Percentiles rank a stretch among this genome's conserved stretches.
Conservation (phyloP, 2,113 vertebrate genomes). For the Oncorhynchus tshawytscha region DNA sequence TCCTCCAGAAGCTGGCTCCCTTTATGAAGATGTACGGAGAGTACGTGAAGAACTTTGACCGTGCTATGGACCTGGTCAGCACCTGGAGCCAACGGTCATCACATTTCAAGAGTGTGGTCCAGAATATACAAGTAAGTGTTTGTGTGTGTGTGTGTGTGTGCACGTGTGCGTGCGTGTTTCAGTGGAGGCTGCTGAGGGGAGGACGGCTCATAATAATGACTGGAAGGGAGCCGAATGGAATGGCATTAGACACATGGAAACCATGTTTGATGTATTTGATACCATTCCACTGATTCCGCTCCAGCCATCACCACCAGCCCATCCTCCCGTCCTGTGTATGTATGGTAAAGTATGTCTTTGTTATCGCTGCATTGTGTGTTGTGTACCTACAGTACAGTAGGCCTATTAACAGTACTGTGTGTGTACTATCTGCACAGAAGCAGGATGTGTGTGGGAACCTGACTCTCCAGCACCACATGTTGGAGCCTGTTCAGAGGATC, state of each 20-base stretch:
- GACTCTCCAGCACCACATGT: slow-evolving; percentile 96
- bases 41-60: slow-evolving; percentile 97
- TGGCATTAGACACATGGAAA: too few relatives aligned
- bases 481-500: slow-evolving; percentile 95
- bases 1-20: slow-evolving; percentile 94
- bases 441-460: slow-evolving; percentile 93
- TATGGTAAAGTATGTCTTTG: slow-evolving; percentile 2
- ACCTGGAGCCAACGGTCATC: slow-evolving; percentile 87
- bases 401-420: neutral
- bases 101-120: slow-evolving; percentile 86
- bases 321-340: slow-evolving; percentile 5
- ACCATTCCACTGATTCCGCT: too few relatives aligned
- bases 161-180: neutral
- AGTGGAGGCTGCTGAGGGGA: too few relatives aligned
- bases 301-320: neutral
- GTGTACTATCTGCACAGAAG: slow-evolving; percentile 72
- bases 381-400: too few relatives aligned
- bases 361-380: neutral
- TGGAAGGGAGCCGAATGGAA: too few relatives aligned
- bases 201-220: too few relatives aligned
- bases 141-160: neutral
- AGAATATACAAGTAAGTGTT: slow-evolving; percentile 84
- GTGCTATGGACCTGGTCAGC: slow-evolving; percentile 90
- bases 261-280: too few relatives aligned
- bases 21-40: slow-evolving; percentile 99